Conservation (phyloP, 2,888 invertebrate species). For the Melitaea athalia region DNA sequence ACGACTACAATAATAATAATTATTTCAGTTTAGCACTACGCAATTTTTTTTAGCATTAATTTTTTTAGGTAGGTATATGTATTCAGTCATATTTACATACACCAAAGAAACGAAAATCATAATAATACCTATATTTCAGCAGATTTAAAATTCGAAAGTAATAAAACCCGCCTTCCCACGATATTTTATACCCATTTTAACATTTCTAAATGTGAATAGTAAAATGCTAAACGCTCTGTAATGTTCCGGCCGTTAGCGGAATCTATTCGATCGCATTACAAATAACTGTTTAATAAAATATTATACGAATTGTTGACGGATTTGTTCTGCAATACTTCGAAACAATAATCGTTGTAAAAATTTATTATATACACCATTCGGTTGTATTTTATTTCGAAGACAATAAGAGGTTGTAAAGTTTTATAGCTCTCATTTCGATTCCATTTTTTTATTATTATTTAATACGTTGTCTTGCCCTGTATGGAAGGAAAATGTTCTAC, state of each 20-base stretch:
- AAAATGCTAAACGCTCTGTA: slow-evolving; percentile 47
- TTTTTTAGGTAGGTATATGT: no score
- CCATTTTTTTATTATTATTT: slow-evolving; percentile 4
- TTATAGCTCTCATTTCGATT: slow-evolving; percentile 10
- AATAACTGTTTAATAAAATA: slow-evolving; percentile 37
- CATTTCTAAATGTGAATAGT: slow-evolving; percentile 41
- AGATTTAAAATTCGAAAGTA: slow-evolving; percentile 23
- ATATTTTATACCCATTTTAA: slow-evolving; percentile 43
- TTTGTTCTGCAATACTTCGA: slow-evolving; percentile 29
- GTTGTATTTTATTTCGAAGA: background rate
- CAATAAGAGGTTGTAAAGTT: slow-evolving; percentile 1
- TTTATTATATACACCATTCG: slow-evolving; percentile 16
- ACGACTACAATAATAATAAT: no score
- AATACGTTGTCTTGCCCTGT: background rate
- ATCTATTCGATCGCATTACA: slow-evolving; percentile 38
- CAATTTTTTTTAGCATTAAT: no score
- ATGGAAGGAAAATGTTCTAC: background rate
- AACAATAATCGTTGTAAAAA: slow-evolving; percentile 25
- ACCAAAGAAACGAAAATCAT: background rate
- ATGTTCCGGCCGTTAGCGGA: slow-evolving; percentile 42
- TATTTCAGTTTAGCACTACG: no score
- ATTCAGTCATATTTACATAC: background rate
- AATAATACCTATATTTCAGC: slow-evolving; percentile 17
- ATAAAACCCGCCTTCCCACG: slow-evolving; percentile 40
- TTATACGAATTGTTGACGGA: slow-evolving; percentile 32